Evolutionary conservation across 2,888 invertebrate genomes (phyloP), one percentile per base, ranked within the genome.

Genomic region (Harmothoe impar): DNA sequence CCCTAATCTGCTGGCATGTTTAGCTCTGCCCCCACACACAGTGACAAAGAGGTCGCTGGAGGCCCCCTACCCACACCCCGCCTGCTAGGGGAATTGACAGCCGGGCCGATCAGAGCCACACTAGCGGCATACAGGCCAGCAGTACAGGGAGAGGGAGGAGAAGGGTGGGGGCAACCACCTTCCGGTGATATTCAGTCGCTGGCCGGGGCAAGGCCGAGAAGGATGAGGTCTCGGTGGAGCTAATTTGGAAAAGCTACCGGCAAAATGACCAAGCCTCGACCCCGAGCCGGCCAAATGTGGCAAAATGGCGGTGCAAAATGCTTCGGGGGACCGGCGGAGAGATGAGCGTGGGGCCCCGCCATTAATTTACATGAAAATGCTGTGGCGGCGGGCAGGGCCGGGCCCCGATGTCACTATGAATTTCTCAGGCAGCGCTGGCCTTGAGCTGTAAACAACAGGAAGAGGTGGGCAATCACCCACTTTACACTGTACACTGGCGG

Each of bases 211-310:
- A 15, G 33, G 35, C 35, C n/a, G 35, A 81, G 81, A 81, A 81
- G 52, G 54, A 86, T 86, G 86, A 54, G 86, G 86, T 86, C 54
- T 29, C 54, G 56, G 86, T 15, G 25, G 86, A 86, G 54, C 56
- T 86, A 54, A 86, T 86, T 86, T 86, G 52, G 86, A 86, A 29
- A 20, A 54, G 86, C 86, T 54, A 86, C 54, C 86, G 54, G 54
- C 86, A 29, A 29, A 86, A 86, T 54, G 86, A 86, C 25, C 86
- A 86, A 52, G 54, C 52, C 54, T 54, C 56, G 86, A 84, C 84
- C 84, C 51, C 84, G 51, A 31, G 84, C 43, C 84, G 20, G 25
- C 23, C 84, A 84, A 84, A 84, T 84, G 84, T 84, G 84, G 84
- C 84, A 84, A 84, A 84, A 84, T 51, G 84, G 51, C 43, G 84